Conservation (phyloP, 1,140 invertebrate genomes). For the Drosophila asahinai region DNA sequence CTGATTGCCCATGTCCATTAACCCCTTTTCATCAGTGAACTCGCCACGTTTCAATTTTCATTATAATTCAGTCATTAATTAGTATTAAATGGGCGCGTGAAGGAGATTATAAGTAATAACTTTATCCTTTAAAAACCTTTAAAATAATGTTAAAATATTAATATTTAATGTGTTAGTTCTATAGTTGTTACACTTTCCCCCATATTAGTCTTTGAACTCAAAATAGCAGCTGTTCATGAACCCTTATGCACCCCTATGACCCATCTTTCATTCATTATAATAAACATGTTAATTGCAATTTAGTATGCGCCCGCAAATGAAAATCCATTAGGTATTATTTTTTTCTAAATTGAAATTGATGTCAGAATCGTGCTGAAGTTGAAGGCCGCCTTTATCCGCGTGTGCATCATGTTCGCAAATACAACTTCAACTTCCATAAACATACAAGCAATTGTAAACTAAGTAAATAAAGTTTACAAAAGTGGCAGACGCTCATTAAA, state of each 20-base stretch:
- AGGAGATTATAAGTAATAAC: constrained; percentile 1
- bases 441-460: constrained; percentile 28
- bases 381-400: constrained; percentile 45
- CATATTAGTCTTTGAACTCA: background rate
- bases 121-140: background rate
- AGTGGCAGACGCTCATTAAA: constrained; percentile 47
- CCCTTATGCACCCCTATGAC: constrained; percentile 4
- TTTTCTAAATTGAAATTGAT: constrained; percentile 59
- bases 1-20: constrained; percentile 29
- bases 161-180: no score
- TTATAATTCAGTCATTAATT: constrained; percentile 49
- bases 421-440: constrained; percentile 26
- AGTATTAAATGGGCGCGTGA: constrained; percentile 48
- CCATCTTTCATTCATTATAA: constrained; percentile 30
- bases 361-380: constrained; percentile 59
- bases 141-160: no score
- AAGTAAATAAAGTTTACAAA: constrained; percentile 52
- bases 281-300: constrained; percentile 58
- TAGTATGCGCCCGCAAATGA: constrained; percentile 51
- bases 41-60: constrained; percentile 6
- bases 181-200: background rate
- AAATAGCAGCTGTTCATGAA: constrained; percentile 22
- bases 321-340: constrained; percentile 12
- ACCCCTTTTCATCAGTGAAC: background rate
- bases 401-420: constrained; percentile 3